Base-by-base conservation (phyloP, 1,140 invertebrate genomes). In the Eupristina koningsbergeri region DNA sequence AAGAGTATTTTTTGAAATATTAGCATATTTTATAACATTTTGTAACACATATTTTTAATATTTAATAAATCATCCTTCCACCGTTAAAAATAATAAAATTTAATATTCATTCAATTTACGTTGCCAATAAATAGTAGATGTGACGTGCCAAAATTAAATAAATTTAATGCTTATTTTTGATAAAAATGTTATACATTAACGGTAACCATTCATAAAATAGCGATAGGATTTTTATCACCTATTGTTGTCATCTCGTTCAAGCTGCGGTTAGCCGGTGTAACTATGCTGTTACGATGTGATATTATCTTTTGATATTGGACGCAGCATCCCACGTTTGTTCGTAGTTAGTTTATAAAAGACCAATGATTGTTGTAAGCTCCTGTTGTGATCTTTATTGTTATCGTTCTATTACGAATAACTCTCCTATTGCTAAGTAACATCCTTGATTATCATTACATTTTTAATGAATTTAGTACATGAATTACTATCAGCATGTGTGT, bases 231-330 rank as follows among this genome's bases (percentile, higher is more conserved):
- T 71, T 71, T 71, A 71, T 67, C 64, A 39, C 34, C 64, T 39
- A 67, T 67, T 67, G 64, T 67, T 67, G 64, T 67, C 34, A 36
- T 67, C 31, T 17, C 31, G 9, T 36, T 67, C 64, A 36, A 36
- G 34, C 29, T 67, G 64, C 17, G 63, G 63, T 64, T 34, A 64
- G 63, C 63, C 63, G 15, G 36, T 67, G 64, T 67, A 67, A 67
- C 64, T 67, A 67, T 13, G 34, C 64, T 36, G 34, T 67, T 67
- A 67, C 64, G 64, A 67, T 36, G 17, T 36, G 64, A 67, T 67
- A 67, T 67, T 67, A 67, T 67, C 64, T 67, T 36, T 36, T 67
- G 64, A 67, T 67, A 67, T 67, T 67, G 64, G 17, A 36, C 34
- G 64, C 22, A 19, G 34, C 3, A 6, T 67, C 64, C 17, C 36